These are phyloP conservation scores for Pachycephala philippinensis DNA, from an alignment of 2,113 vertebrate genomes.

Conservation along the genomic window DNA sequence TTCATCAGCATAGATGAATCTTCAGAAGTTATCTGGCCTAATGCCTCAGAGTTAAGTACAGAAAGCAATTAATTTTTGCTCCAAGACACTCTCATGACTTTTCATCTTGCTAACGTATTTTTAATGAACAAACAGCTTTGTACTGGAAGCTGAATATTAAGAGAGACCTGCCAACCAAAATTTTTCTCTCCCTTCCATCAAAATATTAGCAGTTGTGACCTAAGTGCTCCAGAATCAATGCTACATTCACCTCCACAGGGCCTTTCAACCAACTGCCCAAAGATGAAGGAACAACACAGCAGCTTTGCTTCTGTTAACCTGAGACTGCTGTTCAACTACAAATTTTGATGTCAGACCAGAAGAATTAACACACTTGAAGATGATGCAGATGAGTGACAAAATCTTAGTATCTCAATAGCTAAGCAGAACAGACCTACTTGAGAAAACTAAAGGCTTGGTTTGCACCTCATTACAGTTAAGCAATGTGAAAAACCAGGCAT, in stretches of 20 bases:
- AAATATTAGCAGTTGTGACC: neutral
- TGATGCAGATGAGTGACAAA: neutral
- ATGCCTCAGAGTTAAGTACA: neutral
- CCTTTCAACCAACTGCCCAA: neutral
- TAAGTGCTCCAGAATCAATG: neutral
- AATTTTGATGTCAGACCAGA: neutral
- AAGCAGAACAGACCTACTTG: neutral
- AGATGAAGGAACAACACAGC: accelerated
- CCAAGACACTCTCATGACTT: neutral
- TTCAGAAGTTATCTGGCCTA: neutral
- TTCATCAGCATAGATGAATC: neutral
- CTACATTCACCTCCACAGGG: neutral
- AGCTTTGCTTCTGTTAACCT: neutral
- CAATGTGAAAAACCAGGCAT: neutral
- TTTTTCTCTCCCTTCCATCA: neutral
- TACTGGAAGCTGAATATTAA: neutral
- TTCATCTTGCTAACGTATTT: neutral
- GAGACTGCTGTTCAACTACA: neutral
- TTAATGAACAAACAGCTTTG: neutral
- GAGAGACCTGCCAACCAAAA: neutral
- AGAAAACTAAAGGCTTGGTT: neutral
- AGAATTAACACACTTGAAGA: neutral
- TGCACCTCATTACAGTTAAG: neutral
- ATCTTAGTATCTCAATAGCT: neutral
- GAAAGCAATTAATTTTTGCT: neutral